These are phyloP conservation scores for Phodopus roborovskii DNA, from an alignment of 2,113 vertebrate species.

Conservation along the genomic window DNA sequence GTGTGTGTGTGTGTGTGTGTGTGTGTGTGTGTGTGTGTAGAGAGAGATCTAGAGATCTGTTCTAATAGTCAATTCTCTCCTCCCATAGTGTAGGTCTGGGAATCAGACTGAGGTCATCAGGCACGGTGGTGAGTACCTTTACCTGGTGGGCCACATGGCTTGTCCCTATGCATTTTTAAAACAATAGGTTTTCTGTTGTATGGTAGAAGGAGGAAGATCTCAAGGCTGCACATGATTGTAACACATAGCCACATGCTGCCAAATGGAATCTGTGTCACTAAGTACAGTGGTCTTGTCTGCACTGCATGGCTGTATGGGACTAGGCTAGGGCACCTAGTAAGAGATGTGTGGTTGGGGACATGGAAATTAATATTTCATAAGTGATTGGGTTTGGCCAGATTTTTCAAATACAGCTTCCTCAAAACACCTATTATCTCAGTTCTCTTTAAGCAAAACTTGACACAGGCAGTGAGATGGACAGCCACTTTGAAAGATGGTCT, in stretches of 20 bases:
- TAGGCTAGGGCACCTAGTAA: no score
- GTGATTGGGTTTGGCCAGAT: background rate
- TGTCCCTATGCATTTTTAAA: background rate
- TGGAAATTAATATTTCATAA: background rate
- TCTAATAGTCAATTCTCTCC: background rate
- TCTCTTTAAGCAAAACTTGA: background rate
- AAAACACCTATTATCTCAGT: background rate
- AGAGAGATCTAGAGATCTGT: background rate
- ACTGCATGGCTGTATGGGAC: no score
- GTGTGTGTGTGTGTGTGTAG: background rate
- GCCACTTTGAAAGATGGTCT: background rate
- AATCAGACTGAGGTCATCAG: no score
- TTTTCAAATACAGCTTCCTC: background rate
- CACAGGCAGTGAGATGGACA: background rate
- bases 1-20: background rate
- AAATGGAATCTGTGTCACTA: background rate
- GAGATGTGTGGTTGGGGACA: fast-evolving
- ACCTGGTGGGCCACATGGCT: no score
- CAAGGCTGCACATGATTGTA: background rate
- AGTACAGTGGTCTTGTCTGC: background rate
- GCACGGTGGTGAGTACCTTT: background rate
- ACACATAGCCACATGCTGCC: background rate
- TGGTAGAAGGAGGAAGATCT: background rate
- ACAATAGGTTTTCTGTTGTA: background rate
- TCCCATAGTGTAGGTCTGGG: background rate